A percentile compares a stretch with the other conserved stretches of the same genome.
Conservation (phyloP, 2,113 vertebrate genomes). For the Nannobrachium achirus region DNA sequence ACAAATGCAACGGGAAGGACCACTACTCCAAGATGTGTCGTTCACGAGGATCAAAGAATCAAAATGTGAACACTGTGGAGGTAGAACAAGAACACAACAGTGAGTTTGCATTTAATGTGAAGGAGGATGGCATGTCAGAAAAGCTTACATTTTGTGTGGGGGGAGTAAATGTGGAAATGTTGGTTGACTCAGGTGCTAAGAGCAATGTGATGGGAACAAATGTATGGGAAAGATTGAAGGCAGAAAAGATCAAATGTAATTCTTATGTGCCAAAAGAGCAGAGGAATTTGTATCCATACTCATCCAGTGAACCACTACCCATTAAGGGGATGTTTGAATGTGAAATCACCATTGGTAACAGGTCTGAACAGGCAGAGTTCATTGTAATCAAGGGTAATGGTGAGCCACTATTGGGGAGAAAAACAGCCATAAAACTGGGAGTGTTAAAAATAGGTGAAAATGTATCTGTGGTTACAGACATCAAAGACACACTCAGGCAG, state of each 20-base stretch:
- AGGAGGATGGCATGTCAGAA: slow-evolving; percentile 12
- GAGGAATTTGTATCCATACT: slow-evolving; percentile 26
- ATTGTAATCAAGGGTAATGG: slow-evolving; percentile 17
- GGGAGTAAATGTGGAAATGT: slow-evolving; percentile 2
- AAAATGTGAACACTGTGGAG: slow-evolving; percentile 9
- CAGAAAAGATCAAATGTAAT: slow-evolving; percentile 16
- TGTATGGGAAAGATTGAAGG: slow-evolving; percentile 28
- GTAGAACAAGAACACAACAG: not conserved
- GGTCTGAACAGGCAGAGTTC: slow-evolving; percentile 7
- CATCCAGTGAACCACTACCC: slow-evolving; percentile 14
- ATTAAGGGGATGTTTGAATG: slow-evolving; percentile 29
- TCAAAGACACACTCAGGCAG: not conserved
- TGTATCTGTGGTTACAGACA: slow-evolving; percentile 18
- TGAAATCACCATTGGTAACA: slow-evolving; percentile 5
- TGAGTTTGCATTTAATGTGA: slow-evolving; percentile 34
- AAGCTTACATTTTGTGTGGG: slow-evolving; percentile 2
- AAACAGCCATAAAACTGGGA: slow-evolving; percentile 16
- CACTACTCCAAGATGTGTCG: slow-evolving; percentile 26
- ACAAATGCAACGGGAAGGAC: slow-evolving; percentile 25
- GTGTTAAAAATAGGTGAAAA: slow-evolving; percentile 28
- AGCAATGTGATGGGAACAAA: slow-evolving; percentile 26
- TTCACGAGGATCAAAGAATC: not conserved
- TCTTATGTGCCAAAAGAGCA: slow-evolving; percentile 18
- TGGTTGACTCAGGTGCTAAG: slow-evolving; percentile 22
- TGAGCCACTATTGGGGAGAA: slow-evolving; percentile 23